These are phyloP conservation scores for Lagenorhynchus albirostris DNA, from an alignment of 2,113 vertebrate species.

Conservation along the genomic window DNA sequence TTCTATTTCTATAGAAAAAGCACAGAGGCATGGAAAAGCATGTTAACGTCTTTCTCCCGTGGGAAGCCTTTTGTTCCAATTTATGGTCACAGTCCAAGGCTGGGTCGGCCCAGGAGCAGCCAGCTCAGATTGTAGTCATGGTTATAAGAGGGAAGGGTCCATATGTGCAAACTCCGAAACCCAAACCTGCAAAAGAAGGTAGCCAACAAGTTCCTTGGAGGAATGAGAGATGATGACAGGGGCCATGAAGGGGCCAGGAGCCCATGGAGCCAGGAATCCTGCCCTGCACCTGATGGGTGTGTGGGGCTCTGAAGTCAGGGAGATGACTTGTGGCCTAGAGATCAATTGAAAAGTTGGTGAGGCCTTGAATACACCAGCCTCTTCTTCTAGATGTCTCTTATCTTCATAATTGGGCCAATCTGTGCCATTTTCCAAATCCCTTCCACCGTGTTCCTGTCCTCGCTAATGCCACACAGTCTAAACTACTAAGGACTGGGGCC, in stretches of 20 bases:
- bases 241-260: not conserved
- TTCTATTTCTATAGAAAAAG: slow-evolving; percentile 35
- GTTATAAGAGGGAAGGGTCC: not conserved
- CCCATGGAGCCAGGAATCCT: not conserved
- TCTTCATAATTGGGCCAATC: not conserved
- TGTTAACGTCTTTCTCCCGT: not conserved
- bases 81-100: not conserved
- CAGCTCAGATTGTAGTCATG: not conserved
- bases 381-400: not conserved
- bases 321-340: not conserved
- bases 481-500: not conserved
- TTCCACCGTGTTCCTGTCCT: not conserved
- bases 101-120: not conserved
- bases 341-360: not conserved
- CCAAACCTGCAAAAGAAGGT: not conserved
- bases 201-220: not conserved
- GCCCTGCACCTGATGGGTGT: not conserved
- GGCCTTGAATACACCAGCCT: not conserved
- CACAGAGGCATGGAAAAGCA: not conserved
- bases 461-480: not conserved
- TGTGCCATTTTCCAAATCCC: not conserved
- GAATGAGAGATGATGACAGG: not conserved
- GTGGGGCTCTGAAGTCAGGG: not conserved
- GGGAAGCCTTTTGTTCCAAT: not conserved
- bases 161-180: not conserved